These are phyloP conservation scores for Electrophaes corylata DNA, from an alignment of 2,888 invertebrate species.

Conservation along the genomic window DNA sequence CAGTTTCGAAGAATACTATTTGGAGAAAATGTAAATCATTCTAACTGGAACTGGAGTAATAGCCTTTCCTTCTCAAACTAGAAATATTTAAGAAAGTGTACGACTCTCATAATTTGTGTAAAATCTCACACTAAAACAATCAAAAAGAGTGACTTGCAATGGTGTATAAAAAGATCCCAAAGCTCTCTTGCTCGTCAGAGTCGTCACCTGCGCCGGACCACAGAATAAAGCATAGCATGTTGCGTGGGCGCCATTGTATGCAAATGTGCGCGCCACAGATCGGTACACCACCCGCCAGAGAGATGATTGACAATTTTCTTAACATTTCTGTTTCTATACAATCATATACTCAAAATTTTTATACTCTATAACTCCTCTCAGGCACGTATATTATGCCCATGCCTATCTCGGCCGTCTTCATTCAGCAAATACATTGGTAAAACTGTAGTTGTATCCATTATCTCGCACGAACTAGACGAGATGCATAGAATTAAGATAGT, in stretches of 20 bases:
- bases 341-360: no score
- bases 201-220: slow-evolving; percentile 67
- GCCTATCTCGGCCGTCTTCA: no score
- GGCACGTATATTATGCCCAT: no score
- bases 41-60: no score
- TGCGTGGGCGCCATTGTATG: slow-evolving; percentile 71
- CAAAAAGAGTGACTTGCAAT: not conserved
- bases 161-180: slow-evolving; percentile 36
- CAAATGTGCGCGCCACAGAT: slow-evolving; percentile 54
- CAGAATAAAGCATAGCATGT: slow-evolving; percentile 5
- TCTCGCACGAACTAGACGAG: no score
- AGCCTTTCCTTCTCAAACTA: no score
- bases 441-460: no score
- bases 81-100: not conserved
- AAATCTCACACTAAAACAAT: not conserved
- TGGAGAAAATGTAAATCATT: no score
- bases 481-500: no score
- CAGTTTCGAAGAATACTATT: no score
- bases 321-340: slow-evolving; percentile 40
- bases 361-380: no score
- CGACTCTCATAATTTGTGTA: not conserved
- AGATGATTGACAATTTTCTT: slow-evolving; percentile 64
- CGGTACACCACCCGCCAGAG: slow-evolving; percentile 49
- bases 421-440: no score
- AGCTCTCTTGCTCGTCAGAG: slow-evolving; percentile 59